Percentiles rank a stretch among this genome's conserved stretches.
These are phyloP conservation scores for Parambassis ranga DNA, from an alignment of 2,797 vertebrate genomes.

Conservation along the genomic window DNA sequence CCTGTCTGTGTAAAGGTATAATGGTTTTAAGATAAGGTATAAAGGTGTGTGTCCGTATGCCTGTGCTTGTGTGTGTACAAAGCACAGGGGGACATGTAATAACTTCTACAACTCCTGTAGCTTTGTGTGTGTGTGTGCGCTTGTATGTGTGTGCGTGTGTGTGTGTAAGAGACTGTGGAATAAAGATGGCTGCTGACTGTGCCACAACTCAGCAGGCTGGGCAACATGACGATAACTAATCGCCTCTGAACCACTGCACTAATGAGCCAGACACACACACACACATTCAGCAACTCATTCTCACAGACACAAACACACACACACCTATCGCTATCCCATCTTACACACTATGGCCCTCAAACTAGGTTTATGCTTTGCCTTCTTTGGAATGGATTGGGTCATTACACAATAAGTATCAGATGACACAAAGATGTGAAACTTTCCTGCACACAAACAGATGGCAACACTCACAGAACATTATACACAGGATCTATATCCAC, in stretches of 20 bases:
- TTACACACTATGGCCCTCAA: not conserved
- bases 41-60: conserved; percentile 8
- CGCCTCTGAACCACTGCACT: conserved; percentile 56
- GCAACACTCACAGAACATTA: conserved; percentile 1
- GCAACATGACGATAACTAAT: conserved; percentile 71
- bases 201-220: conserved; percentile 67
- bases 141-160: not conserved
- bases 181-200: conserved; percentile 66
- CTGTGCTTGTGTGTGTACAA: conserved; percentile 33
- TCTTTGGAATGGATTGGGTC: not conserved
- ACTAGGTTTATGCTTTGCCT: conserved; percentile 22
- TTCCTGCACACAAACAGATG: conserved; percentile 12
- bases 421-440: not conserved
- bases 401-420: not conserved
- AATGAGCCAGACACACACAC: conserved; percentile 59
- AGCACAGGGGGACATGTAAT: conserved; percentile 47
- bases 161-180: not conserved
- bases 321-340: not conserved
- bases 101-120: conserved; percentile 49
- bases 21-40: conserved; percentile 49
- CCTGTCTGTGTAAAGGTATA: conserved; percentile 14
- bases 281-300: not conserved
- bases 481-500: conserved; percentile 31
- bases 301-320: not conserved
- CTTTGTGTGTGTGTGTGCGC: conserved; percentile 2